Evolutionary conservation across 2,888 invertebrate species (phyloP).

Genomic region (Cantharis rufa): DNA sequence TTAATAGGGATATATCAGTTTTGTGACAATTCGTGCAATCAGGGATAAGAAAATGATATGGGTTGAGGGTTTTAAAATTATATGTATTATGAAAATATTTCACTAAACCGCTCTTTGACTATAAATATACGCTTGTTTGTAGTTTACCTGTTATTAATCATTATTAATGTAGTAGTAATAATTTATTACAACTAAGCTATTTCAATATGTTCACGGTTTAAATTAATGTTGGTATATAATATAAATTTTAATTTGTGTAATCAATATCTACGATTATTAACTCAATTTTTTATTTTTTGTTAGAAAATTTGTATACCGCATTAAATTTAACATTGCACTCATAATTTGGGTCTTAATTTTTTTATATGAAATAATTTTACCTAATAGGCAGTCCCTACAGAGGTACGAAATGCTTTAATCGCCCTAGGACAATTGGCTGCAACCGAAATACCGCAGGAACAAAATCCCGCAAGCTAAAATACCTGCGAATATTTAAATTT

Average conservation of each 20-base stretch:
- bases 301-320: not conserved
- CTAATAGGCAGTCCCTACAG: not conserved
- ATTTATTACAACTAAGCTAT: not conserved
- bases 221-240: not conserved
- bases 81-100: not conserved
- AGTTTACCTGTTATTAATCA: not conserved
- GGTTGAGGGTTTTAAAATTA: not conserved
- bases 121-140: not conserved
- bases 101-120: not conserved
- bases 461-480: too few species aligned
- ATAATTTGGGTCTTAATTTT: not conserved
- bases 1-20: not conserved
- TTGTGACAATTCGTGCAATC: not conserved
- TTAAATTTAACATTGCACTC: not conserved
- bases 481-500: too few species aligned
- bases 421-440: too few species aligned
- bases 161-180: not conserved
- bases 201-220: not conserved
- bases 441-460: too few species aligned
- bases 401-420: not conserved
- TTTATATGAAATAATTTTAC: too few species aligned
- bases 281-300: not conserved
- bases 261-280: not conserved
- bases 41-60: not conserved
- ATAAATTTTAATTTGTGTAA: not conserved